Conservation (phyloP, 2,888 invertebrate species). For the Lepas anatifera region DNA sequence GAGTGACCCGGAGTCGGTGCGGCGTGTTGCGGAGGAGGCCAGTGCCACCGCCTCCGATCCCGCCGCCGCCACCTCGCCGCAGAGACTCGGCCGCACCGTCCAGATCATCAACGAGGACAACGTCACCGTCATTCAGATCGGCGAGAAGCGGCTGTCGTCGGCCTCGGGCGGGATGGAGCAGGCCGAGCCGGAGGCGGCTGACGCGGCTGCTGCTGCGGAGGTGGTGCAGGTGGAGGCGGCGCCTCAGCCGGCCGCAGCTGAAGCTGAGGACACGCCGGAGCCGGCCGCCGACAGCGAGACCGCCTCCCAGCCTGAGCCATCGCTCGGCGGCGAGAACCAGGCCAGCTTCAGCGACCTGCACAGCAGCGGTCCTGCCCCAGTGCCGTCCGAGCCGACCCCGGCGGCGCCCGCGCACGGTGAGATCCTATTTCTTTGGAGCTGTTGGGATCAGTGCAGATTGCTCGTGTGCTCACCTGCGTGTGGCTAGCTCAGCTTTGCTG, state of each 20-base stretch:
- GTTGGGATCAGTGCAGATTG: too few relatives aligned
- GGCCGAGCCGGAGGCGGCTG: neutral
- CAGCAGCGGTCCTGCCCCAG: neutral
- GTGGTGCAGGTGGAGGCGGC: neutral
- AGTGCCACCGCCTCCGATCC: neutral
- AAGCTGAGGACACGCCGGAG: neutral
- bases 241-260: neutral
- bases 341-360: constrained; percentile 7
- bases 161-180: neutral
- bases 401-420: constrained; percentile 11
- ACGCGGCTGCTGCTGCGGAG: neutral
- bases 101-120: constrained; percentile 12
- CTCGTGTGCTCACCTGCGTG: too few relatives aligned
- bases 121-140: constrained; percentile 11
- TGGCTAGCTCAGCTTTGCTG: too few relatives aligned
- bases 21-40: neutral
- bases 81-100: neutral
- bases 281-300: neutral
- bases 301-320: neutral
- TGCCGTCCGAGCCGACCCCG: neutral
- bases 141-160: neutral
- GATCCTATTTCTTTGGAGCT: too few relatives aligned
- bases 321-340: neutral
- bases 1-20: neutral
- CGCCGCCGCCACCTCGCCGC: neutral